Percentiles rank a stretch among this genome's conserved stretches.
Evolutionary conservation across 2,888 invertebrate species (phyloP).

Genomic region (Andrena dorsata): DNA sequence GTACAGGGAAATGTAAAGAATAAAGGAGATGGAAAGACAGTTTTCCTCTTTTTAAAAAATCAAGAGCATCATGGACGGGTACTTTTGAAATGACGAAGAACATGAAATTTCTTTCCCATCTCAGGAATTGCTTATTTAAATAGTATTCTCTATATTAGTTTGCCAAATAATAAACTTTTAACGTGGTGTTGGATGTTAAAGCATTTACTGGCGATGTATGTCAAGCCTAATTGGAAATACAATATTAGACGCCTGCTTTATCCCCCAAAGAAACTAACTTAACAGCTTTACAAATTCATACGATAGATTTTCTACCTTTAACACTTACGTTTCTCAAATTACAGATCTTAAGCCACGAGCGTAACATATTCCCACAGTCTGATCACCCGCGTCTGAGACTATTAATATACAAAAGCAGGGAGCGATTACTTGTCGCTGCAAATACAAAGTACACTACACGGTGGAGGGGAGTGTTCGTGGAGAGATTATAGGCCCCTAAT

Average conservation of each 20-base stretch:
- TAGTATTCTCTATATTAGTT: no score
- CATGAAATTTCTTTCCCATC: no score
- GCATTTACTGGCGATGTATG: neutral
- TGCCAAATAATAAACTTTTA: no score
- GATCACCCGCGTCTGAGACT: neutral
- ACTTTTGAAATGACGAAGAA: neutral
- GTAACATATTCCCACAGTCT: neutral
- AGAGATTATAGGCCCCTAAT: conserved; percentile 15
- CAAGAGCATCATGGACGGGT: neutral
- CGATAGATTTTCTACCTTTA: no score
- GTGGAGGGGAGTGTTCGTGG: neutral
- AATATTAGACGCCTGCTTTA: neutral
- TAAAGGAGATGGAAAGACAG: neutral
- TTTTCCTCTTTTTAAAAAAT: neutral
- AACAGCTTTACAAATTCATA: no score
- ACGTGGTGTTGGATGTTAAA: neutral
- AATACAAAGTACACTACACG: neutral
- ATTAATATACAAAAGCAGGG: neutral
- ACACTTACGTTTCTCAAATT: no score
- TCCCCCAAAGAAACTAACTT: no score
- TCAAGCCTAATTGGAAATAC: neutral
- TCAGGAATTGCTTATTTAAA: no score
- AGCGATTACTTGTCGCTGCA: neutral
- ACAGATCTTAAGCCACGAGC: no score
- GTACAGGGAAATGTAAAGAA: neutral